Conservation (phyloP, 1,140 invertebrate genomes). For the Frieseomelitta varia region DNA sequence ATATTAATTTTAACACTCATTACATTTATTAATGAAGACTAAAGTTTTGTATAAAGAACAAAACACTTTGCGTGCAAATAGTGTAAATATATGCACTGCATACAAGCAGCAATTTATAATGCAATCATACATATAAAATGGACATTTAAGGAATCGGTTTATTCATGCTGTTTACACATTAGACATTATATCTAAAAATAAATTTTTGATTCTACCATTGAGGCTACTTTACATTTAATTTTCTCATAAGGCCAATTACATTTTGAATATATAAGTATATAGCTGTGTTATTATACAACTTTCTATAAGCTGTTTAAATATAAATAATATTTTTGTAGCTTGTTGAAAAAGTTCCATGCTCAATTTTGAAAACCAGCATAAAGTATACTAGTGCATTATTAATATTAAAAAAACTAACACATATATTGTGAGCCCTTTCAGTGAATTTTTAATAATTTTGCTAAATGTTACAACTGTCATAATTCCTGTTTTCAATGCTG, state of each 20-base stretch:
- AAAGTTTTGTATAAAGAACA: constrained; percentile 53
- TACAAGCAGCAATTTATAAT: constrained; percentile 70
- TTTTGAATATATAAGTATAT: constrained; percentile 32
- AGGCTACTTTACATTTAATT: constrained; percentile 30
- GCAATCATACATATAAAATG: constrained; percentile 67
- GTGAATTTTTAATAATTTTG: constrained; percentile 32
- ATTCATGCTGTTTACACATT: constrained; percentile 63
- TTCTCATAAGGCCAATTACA: constrained; percentile 30
- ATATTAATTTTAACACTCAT: constrained; percentile 55
- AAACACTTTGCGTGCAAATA: constrained; percentile 69
- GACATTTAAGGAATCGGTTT: constrained; percentile 60
- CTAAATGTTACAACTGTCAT: constrained; percentile 42
- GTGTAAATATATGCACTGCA: constrained; percentile 64
- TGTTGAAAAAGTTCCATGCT: constrained; percentile 59
- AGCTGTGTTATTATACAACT: constrained; percentile 39
- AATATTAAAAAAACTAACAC: constrained; percentile 51
- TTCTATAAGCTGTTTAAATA: constrained; percentile 53
- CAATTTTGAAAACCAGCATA: constrained; percentile 41
- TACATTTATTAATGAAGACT: constrained; percentile 62
- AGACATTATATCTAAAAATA: constrained; percentile 44
- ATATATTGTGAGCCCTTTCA: constrained; percentile 31
- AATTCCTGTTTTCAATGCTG: constrained; percentile 43
- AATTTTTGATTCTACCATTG: constrained; percentile 27
- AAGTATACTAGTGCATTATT: constrained; percentile 58
- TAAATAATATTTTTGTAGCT: constrained; percentile 48